phyloP scores from a whole-genome alignment of 1,140 invertebrate species.

The Vollenhovia emeryi region DNA sequence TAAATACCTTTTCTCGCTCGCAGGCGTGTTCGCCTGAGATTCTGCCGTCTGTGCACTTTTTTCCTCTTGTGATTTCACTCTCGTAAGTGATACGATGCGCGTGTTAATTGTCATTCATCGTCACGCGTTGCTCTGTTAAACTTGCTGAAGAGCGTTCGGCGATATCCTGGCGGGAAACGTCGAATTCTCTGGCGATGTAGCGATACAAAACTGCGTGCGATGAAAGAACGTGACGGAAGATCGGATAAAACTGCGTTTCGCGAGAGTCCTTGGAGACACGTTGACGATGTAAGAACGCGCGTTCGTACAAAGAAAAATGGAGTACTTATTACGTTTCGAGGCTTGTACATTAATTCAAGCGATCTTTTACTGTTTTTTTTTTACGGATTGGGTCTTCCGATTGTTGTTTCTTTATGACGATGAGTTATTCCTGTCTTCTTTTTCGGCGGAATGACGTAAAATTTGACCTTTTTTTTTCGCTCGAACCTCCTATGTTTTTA shows the following conservation, averaged over 20 bases:
- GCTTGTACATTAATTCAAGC: neutral
- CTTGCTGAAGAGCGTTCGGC: constrained; percentile 27
- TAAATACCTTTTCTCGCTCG: constrained; percentile 14
- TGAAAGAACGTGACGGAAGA: constrained; percentile 53
- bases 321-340: constrained; percentile 27
- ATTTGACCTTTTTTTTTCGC: constrained; percentile 14
- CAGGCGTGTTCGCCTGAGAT: neutral
- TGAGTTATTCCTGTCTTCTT: constrained; percentile 2
- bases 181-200: neutral
- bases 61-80: constrained; percentile 25
- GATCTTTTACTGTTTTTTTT: constrained; percentile 23
- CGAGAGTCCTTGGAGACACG: constrained; percentile 54
- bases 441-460: constrained; percentile 11
- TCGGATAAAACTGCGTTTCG: constrained; percentile 36
- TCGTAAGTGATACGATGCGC: constrained; percentile 9
- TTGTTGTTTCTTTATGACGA: neutral
- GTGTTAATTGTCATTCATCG: constrained; percentile 8
- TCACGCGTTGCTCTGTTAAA: neutral
- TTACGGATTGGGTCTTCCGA: neutral
- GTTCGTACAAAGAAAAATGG: constrained; percentile 60
- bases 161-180: constrained; percentile 35
- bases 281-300: constrained; percentile 60
- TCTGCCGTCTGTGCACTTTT: constrained; percentile 34
- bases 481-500: constrained; percentile 16
- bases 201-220: constrained; percentile 40